phyloP scores from a whole-genome alignment of 1,140 invertebrate genomes.

The Neomicropteryx cornuta region DNA sequence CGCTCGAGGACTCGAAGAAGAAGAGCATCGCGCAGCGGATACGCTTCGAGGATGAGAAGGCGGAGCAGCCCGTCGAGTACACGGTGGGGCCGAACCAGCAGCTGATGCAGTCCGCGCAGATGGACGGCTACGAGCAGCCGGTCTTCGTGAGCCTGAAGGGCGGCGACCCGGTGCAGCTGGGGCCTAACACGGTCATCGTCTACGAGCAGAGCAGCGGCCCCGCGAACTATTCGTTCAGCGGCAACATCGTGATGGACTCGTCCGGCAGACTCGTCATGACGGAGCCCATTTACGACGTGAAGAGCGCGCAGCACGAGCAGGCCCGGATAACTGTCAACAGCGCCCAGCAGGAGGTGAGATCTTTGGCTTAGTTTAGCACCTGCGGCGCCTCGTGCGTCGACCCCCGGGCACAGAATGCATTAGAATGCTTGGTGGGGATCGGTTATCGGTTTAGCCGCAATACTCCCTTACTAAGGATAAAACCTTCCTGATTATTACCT shows the following conservation, averaged over 20 bases:
- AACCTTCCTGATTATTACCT: too few species aligned
- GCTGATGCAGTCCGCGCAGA: conserved; percentile 32
- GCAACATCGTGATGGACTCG: conserved; percentile 36
- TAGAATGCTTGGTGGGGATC: too few species aligned
- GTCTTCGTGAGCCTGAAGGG: conserved; percentile 15
- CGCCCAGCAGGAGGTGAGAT: too few species aligned
- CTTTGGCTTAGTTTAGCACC: too few species aligned
- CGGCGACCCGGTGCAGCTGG: conserved; percentile 32
- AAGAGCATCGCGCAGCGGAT: conserved; percentile 31
- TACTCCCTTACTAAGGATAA: too few species aligned
- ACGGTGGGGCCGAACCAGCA: conserved; percentile 33
- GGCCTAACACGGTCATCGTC: conserved; percentile 35
- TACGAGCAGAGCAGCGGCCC: conserved; percentile 35
- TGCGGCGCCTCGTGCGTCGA: too few species aligned
- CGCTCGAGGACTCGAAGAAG: conserved; percentile 25
- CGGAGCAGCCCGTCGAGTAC: conserved; percentile 32
- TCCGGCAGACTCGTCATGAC: conserved; percentile 36
- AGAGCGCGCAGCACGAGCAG: conserved; percentile 34
- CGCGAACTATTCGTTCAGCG: conserved; percentile 33
- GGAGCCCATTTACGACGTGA: conserved; percentile 38
- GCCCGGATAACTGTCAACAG: conserved; percentile 8
- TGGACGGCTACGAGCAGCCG: conserved; percentile 34
- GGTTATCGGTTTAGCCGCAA: too few species aligned
- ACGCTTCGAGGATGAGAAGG: conserved; percentile 24
- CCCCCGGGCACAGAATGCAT: too few species aligned